Base-by-base conservation (phyloP, 2,113 vertebrate genomes). In the Eupsittula cactorum region DNA sequence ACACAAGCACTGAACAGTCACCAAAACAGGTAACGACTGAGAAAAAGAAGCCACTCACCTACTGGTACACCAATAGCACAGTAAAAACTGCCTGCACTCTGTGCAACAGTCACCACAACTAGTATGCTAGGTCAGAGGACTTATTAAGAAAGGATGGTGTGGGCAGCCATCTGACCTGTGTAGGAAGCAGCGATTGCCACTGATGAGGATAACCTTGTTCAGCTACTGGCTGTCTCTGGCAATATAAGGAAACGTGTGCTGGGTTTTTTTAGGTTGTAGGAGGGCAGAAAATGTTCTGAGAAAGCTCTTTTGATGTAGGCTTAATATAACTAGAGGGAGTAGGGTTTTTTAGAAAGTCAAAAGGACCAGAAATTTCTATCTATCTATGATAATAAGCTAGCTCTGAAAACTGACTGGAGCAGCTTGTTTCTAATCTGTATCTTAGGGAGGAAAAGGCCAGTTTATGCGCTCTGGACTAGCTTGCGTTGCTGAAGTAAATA, bases 61-160 rank as follows among this genome's bases (percentile, higher is more conserved):
- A 7, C 6, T 15, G 6, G 14, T 8, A 9, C 2, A 0, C 11
- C 11, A 25, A 15, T 3, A 7, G 6, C 10, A 37, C 53, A 44
- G 6, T 6, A 75, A 44, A 75, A 33, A 7, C 13, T 35, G 2
- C 3, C 13, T 33, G 1, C 28, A 23, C 8, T 27, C 23, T 35
- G 10, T 57, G 6, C 13, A 21, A 6, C 4, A 8, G 27, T 33
- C 31, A 24, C 21, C 21, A 47, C 37, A 84, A 2, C 15, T 33
- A 23, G 44, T 46, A 42, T 7, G 1, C 18, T 28, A 16, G 47
- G 7, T 5, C 37, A 68, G 11, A 44, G 4, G 3, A 2, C 3
- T 62, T 14, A 27, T 9, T 67, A 15, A 67, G 5, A 25, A 42
- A 42, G 1, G 6, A 4, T 25, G 3, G 4, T 3, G 12, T 5